Evolutionary conservation across 2,888 invertebrate genomes (phyloP).

Genomic region (Torymus texanus): DNA sequence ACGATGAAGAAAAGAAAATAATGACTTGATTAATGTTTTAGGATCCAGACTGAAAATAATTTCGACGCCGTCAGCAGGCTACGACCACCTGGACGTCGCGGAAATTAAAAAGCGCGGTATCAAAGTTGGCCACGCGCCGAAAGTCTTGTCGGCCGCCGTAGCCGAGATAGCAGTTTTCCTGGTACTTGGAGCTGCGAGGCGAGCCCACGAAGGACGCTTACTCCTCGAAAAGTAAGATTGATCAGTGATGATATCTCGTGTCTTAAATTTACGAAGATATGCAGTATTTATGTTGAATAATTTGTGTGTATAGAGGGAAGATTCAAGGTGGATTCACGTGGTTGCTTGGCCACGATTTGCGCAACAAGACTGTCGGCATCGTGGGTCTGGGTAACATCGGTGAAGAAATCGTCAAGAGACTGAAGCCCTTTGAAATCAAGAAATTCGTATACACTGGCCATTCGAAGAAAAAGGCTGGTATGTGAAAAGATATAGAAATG

Average conservation of each 20-base stretch:
- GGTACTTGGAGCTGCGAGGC: constrained; percentile 84
- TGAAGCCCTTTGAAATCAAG: constrained; percentile 84
- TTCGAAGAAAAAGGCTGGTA: constrained; percentile 68
- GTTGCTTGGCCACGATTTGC: constrained; percentile 87
- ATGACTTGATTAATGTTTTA: constrained; percentile 62
- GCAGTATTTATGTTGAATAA: not conserved
- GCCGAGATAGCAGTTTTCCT: constrained; percentile 90
- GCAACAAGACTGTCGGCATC: constrained; percentile 87
- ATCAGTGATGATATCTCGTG: too few relatives aligned
- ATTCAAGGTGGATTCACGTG: constrained; percentile 76
- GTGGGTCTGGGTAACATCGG: constrained; percentile 90
- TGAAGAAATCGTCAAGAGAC: constrained; percentile 83
- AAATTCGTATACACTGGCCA: constrained; percentile 86
- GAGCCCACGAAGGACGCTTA: constrained; percentile 85
- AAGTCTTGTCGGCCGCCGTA: constrained; percentile 84
- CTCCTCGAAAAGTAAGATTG: constrained; percentile 79
- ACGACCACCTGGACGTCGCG: constrained; percentile 86
- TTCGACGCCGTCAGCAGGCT: constrained; percentile 90
- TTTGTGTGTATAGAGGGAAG: constrained; percentile 28
- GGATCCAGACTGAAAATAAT: constrained; percentile 85
- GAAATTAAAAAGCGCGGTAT: constrained; percentile 85
- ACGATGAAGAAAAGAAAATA: not conserved
- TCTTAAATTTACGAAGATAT: too few relatives aligned
- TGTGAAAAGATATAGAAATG: too few relatives aligned
- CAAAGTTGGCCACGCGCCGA: constrained; percentile 87